phyloP scores from a whole-genome alignment of 2,113 vertebrate species.

The Chamaetylas fuelleborni region DNA sequence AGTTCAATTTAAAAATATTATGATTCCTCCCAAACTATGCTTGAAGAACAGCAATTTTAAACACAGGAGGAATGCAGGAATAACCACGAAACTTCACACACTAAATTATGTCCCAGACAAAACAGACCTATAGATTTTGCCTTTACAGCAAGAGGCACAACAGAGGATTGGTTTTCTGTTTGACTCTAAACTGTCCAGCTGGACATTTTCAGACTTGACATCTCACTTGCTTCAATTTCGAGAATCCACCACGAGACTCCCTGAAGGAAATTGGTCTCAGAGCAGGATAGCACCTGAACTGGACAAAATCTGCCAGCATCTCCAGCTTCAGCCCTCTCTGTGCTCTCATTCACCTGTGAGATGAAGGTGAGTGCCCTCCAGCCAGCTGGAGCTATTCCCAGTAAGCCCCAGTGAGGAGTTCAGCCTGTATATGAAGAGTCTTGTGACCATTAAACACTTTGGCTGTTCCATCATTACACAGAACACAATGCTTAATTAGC shows the following conservation, averaged over 20 bases:
- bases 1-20: background rate
- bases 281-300: background rate
- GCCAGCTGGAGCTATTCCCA: background rate
- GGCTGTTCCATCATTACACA: background rate
- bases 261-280: background rate
- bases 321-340: rapidly evolving
- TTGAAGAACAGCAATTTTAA: background rate
- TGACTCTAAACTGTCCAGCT: background rate
- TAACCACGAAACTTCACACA: background rate
- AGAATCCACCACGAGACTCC: rapidly evolving
- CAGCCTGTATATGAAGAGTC: rapidly evolving
- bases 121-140: background rate
- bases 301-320: background rate
- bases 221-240: background rate
- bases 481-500: background rate
- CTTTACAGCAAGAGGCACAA: background rate
- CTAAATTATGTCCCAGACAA: background rate
- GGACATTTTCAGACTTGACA: background rate
- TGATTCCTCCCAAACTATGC: background rate
- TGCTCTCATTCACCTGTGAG: background rate
- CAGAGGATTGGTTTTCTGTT: background rate
- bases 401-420: background rate
- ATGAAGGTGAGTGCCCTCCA: background rate
- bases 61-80: background rate
- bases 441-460: background rate